Percentiles rank a stretch among this genome's conserved stretches.
These are phyloP conservation scores for Plebejus melissa DNA, from an alignment of 2,888 invertebrate species.

Conservation along the genomic window DNA sequence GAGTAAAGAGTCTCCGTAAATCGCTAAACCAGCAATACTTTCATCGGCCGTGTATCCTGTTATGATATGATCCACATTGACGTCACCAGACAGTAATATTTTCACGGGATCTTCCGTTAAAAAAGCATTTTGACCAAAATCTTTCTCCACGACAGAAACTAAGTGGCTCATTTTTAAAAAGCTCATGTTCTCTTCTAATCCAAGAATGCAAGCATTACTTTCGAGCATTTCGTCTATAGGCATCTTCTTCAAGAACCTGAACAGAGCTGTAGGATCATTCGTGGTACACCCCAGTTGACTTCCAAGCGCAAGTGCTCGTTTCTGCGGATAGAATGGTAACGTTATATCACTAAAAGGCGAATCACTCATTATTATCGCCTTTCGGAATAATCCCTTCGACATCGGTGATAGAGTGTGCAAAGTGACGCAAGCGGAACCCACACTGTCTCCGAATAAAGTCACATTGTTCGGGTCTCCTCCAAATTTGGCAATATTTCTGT, in stretches of 20 bases:
- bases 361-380: conserved; percentile 83
- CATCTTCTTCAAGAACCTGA: conserved; percentile 48
- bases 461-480: conserved; percentile 58
- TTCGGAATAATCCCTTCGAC: conserved; percentile 52
- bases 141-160: conserved; percentile 53
- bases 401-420: conserved; percentile 54
- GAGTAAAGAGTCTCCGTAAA: conserved; percentile 34
- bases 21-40: conserved; percentile 50
- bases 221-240: conserved; percentile 45
- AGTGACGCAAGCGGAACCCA: conserved; percentile 46
- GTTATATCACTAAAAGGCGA: conserved; percentile 62
- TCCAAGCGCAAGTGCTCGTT: conserved; percentile 49
- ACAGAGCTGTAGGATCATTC: conserved; percentile 44
- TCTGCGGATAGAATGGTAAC: conserved; percentile 41
- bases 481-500: conserved; percentile 51
- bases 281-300: conserved; percentile 49
- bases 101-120: conserved; percentile 45
- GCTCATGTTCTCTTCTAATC: conserved; percentile 43
- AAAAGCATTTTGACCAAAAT: conserved; percentile 49
- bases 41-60: conserved; percentile 85
- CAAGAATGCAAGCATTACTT: conserved; percentile 43
- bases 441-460: conserved; percentile 53
- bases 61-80: conserved; percentile 80
- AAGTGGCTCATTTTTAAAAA: conserved; percentile 47
- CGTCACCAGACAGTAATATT: conserved; percentile 58